Percentiles rank a stretch among this genome's conserved stretches.
These are phyloP conservation scores for Trialeurodes vaporariorum DNA, from an alignment of 1,140 invertebrate genomes.

Conservation along the genomic window DNA sequence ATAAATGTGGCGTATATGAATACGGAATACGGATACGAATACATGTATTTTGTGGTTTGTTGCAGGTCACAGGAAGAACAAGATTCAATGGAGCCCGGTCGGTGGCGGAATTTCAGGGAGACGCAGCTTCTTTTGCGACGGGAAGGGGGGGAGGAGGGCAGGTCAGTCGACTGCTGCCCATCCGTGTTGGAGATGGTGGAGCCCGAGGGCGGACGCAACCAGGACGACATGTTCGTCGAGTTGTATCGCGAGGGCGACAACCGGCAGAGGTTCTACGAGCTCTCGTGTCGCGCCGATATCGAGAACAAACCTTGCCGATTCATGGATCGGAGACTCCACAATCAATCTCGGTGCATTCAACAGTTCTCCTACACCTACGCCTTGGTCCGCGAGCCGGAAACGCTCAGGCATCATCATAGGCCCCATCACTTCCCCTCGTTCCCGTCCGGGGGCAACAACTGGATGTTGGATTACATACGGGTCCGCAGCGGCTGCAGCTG, in stretches of 20 bases:
- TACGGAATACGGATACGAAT: too few species aligned
- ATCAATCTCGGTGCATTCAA: conserved; percentile 64
- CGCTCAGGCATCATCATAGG: conserved; percentile 32
- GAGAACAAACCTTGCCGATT: conserved; percentile 61
- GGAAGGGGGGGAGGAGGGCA: conserved; percentile 27
- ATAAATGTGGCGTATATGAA: too few species aligned
- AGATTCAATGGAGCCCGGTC: not conserved
- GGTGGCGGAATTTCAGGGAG: not conserved
- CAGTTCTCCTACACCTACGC: conserved; percentile 77
- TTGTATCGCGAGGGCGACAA: conserved; percentile 44
- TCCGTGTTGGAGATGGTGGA: conserved; percentile 60
- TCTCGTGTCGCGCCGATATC: conserved; percentile 57
- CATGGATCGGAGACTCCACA: conserved; percentile 52
- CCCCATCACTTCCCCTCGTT: conserved; percentile 37
- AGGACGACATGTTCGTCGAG: conserved; percentile 54
- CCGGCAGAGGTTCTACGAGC: conserved; percentile 54
- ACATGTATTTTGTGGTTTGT: too few species aligned
- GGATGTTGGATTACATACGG: conserved; percentile 66
- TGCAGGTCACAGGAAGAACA: not conserved
- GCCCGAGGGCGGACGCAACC: conserved; percentile 61
- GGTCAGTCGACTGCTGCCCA: conserved; percentile 64
- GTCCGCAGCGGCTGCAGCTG: conserved; percentile 71
- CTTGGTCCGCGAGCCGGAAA: conserved; percentile 44
- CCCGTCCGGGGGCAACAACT: conserved; percentile 37
- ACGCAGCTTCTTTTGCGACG: not conserved